phyloP scores from a whole-genome alignment of 1,140 invertebrate genomes.

The Bombus affinis region DNA sequence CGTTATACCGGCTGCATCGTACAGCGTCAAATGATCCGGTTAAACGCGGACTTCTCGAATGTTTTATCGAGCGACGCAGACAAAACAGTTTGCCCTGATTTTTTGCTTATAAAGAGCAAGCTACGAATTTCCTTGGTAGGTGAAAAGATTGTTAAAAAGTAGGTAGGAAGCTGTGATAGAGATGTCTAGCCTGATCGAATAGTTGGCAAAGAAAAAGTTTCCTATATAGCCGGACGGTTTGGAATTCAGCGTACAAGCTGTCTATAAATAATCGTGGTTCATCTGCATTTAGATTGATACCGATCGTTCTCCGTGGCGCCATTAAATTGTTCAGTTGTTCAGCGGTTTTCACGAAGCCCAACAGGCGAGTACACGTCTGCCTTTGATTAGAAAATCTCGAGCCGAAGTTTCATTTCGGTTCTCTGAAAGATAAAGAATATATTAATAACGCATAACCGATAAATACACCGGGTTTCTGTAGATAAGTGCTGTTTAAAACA shows the following conservation, averaged over 20 bases:
- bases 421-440: neutral
- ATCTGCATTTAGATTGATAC: conserved; percentile 38
- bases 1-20: conserved; percentile 25
- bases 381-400: neutral
- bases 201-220: neutral
- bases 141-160: neutral
- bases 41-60: conserved; percentile 10
- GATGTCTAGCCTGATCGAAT: neutral
- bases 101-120: neutral
- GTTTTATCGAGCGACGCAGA: conserved; percentile 9
- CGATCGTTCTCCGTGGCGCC: neutral
- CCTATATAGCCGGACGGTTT: neutral
- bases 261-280: conserved; percentile 28
- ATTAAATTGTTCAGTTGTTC: conserved; percentile 20
- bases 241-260: neutral
- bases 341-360: neutral
- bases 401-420: neutral
- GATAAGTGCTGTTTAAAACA: neutral
- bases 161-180: neutral
- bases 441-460: conserved; percentile 11
- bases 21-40: conserved; percentile 24
- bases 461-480: neutral
- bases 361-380: no score
- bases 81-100: neutral
- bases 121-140: neutral